These are phyloP conservation scores for Odobenus rosmarus DNA, from an alignment of 2,113 vertebrate genomes.

Conservation along the genomic window DNA sequence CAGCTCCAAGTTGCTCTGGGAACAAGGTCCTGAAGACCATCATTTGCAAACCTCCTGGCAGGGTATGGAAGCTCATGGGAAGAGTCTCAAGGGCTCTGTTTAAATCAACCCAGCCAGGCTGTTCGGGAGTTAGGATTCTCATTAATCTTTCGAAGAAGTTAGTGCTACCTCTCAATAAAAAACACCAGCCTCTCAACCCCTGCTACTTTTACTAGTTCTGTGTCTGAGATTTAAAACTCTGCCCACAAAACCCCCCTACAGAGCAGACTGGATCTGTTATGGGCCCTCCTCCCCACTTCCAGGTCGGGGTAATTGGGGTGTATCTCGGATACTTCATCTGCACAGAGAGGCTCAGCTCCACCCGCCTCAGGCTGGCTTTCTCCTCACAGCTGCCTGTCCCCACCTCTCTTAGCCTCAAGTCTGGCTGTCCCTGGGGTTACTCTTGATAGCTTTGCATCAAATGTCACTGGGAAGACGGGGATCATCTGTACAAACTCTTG, in stretches of 20 bases:
- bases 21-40: not conserved
- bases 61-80: not conserved
- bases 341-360: not conserved
- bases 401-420: not conserved
- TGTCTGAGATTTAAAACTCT: not conserved
- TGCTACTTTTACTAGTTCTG: not conserved
- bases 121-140: not conserved
- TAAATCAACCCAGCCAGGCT: not conserved
- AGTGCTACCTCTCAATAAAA: not conserved
- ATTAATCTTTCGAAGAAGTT: not conserved
- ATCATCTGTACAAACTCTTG: not conserved
- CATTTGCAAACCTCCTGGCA: not conserved
- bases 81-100: not conserved
- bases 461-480: fast-evolving
- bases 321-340: fast-evolving
- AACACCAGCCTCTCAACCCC: not conserved
- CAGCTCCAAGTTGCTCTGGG: not conserved
- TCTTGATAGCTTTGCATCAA: not conserved
- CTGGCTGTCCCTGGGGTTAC: not conserved
- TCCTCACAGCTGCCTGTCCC: not conserved
- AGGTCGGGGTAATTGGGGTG: fast-evolving
- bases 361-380: not conserved
- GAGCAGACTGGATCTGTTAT: not conserved
- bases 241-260: not conserved
- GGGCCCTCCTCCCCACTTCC: not conserved